Percentiles rank a stretch among this genome's conserved stretches.
Conservation (phyloP, 2,888 invertebrate genomes). For the Ectemnius continuus region DNA sequence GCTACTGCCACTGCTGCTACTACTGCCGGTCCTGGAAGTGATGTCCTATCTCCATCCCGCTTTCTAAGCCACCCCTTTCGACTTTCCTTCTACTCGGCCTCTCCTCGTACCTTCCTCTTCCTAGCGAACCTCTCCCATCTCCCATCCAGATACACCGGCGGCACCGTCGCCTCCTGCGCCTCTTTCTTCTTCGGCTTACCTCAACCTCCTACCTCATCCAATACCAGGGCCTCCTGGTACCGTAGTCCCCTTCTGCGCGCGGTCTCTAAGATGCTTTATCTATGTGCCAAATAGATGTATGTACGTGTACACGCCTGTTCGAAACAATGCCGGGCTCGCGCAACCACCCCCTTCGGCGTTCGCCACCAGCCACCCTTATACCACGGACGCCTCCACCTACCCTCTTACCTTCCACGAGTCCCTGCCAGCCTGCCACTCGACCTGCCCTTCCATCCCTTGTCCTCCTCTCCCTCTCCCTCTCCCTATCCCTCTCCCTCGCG, state of each 20-base stretch:
- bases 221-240: conserved; percentile 35
- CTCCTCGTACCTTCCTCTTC: conserved; percentile 25
- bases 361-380: conserved; percentile 53
- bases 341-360: conserved; percentile 57
- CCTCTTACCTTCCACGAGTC: conserved; percentile 43
- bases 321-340: conserved; percentile 73
- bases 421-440: conserved; percentile 27
- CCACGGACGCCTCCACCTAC: conserved; percentile 26
- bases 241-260: conserved; percentile 65
- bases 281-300: conserved; percentile 74
- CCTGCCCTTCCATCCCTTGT: conserved; percentile 28
- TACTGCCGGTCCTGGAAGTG: conserved; percentile 72
- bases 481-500: conserved; percentile 36
- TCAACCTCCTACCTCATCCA: conserved; percentile 57
- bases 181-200: conserved; percentile 54
- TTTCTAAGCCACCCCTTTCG: conserved; percentile 38
- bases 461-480: conserved; percentile 51
- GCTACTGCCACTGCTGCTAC: neutral
- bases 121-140: conserved; percentile 18
- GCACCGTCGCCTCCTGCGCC: conserved; percentile 15
- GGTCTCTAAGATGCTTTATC: conserved; percentile 73
- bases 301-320: conserved; percentile 70
- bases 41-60: conserved; percentile 42
- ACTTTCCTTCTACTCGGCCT: conserved; percentile 31
- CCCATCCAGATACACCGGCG: conserved; percentile 1